Evolutionary conservation across 2,113 vertebrate genomes (phyloP).

Genomic region (Circaetus gallicus): DNA sequence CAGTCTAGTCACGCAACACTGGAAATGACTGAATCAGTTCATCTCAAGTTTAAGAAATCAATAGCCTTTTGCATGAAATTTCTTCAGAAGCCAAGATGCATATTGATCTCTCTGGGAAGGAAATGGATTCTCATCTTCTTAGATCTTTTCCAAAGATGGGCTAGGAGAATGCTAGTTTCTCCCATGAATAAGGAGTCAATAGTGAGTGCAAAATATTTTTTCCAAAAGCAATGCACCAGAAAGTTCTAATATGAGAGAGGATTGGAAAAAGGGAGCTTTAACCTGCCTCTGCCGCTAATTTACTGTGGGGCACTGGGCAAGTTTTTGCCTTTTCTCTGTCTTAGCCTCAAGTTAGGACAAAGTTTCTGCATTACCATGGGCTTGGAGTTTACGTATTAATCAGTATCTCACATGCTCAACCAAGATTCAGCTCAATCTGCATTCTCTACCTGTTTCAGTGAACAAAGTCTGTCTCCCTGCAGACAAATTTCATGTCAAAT

Average conservation of each 20-base stretch:
- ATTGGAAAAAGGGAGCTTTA: background rate
- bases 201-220: background rate
- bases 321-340: background rate
- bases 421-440: background rate
- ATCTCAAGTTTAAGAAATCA: background rate
- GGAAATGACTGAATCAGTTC: background rate
- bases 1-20: rapidly evolving
- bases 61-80: background rate
- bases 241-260: background rate
- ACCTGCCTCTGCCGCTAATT: background rate
- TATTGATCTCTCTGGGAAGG: background rate
- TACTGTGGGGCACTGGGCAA: background rate
- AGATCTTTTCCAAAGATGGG: background rate
- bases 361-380: background rate
- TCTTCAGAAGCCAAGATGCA: background rate
- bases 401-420: background rate
- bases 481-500: background rate
- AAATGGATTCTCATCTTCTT: background rate
- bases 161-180: background rate
- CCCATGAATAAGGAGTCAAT: background rate
- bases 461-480: background rate
- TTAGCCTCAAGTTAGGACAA: background rate
- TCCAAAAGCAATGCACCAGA: background rate
- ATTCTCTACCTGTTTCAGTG: background rate
- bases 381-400: background rate